Evolutionary conservation across 1,140 invertebrate genomes (phyloP).

Genomic region (Nilaparvata lugens): DNA sequence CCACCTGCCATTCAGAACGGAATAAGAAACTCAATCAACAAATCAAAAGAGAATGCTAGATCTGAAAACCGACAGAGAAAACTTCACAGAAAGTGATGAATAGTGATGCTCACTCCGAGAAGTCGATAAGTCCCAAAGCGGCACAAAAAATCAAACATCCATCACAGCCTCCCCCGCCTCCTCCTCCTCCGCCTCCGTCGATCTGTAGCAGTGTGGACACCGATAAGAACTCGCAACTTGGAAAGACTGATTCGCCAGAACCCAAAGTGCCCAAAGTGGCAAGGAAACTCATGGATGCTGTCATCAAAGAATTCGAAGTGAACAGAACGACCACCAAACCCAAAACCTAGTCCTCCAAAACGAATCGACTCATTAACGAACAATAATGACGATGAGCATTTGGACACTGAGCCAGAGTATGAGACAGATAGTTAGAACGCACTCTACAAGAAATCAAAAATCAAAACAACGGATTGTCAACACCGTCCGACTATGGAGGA

Average conservation of each 20-base stretch:
- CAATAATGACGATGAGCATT: not conserved
- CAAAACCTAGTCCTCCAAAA: constrained; percentile 5
- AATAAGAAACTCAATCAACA: no score
- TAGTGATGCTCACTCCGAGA: no score
- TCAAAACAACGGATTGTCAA: constrained; percentile 35
- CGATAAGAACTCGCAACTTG: constrained; percentile 34
- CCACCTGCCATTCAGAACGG: no score
- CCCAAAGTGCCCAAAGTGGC: constrained; percentile 24
- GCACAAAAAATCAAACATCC: not conserved
- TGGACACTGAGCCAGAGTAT: constrained; percentile 42
- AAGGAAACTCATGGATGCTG: constrained; percentile 41
- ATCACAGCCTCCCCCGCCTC: constrained; percentile 16
- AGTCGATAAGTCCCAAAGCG: not conserved
- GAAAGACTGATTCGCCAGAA: not conserved
- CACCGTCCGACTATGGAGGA: constrained; percentile 47
- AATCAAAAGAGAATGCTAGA: no score
- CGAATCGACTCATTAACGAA: constrained; percentile 2
- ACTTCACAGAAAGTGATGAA: no score
- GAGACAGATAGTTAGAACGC: constrained; percentile 69
- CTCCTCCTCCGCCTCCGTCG: constrained; percentile 16
- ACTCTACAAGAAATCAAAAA: constrained; percentile 32
- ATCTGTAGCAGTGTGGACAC: constrained; percentile 30
- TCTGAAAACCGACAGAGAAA: no score
- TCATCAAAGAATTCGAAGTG: constrained; percentile 41
- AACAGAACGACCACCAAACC: constrained; percentile 29